Evolutionary conservation across 2,888 invertebrate species (phyloP).

Genomic region (Leptogaster cylindrica): DNA sequence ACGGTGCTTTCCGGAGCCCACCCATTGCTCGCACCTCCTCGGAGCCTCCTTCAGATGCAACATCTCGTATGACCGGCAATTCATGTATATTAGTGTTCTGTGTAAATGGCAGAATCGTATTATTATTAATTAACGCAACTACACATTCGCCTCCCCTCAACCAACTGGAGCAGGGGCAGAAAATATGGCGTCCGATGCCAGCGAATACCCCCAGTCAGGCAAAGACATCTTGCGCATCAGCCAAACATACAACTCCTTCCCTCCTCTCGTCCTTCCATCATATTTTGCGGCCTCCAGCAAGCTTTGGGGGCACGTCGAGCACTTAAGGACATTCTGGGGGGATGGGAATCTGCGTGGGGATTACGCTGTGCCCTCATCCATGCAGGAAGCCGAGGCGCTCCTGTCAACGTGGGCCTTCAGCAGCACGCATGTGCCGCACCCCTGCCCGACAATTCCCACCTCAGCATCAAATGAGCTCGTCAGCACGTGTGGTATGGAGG

Average conservation of each 20-base stretch:
- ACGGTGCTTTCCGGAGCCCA: background rate
- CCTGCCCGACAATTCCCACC: conserved; percentile 17
- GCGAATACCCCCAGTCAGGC: background rate
- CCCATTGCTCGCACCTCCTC: background rate
- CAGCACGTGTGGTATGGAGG: conserved; percentile 24
- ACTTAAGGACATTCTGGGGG: conserved; percentile 15
- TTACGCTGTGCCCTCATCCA: conserved; percentile 45
- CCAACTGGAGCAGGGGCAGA: background rate
- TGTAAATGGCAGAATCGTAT: conserved; percentile 33
- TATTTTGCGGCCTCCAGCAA: background rate
- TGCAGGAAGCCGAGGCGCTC: conserved; percentile 46
- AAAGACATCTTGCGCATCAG: conserved; percentile 31
- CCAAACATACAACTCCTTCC: conserved; percentile 4
- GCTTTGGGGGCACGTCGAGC: conserved; percentile 18
- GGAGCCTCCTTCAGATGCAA: background rate
- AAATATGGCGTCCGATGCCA: conserved; percentile 16
- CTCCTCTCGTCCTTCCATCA: too few species aligned
- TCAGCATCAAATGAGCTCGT: conserved; percentile 19
- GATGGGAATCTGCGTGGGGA: conserved; percentile 31
- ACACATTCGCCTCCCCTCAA: conserved; percentile 12
- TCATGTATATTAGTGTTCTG: conserved; percentile 21
- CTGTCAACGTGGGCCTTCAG: conserved; percentile 45
- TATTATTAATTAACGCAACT: conserved; percentile 47
- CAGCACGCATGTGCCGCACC: conserved; percentile 46
- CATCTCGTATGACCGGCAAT: conserved; percentile 22